Evolutionary conservation across 2,888 invertebrate species (phyloP), one percentile per base, ranked within the genome.

Genomic region (Eilema depressum): DNA sequence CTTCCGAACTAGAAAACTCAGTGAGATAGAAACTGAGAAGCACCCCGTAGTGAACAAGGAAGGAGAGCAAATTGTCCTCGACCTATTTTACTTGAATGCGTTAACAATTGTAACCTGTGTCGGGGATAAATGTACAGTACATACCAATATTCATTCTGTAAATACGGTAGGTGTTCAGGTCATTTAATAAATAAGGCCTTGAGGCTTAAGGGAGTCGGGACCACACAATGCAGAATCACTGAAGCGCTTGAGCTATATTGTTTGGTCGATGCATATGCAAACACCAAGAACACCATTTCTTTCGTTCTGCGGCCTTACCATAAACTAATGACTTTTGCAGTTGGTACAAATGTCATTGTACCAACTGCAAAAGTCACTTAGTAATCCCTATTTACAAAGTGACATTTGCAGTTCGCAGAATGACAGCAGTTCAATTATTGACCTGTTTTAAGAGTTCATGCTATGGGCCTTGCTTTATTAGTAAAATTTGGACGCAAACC

Each of bases 61-160:
- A 79, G 75, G 65, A 76, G 70, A 67, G 73, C 66, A 75, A 83
- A 83, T 81, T 79, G 72, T 70, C 77, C 69, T 66, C 76, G 76
- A 80, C 75, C 75, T 71, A 66, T 73, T 75, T 73, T 71, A 77
- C 74, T 78, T 79, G 79, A 82, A 83, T 85, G 79, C 74, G 71
- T 81, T 76, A 79, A 76, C 73, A 83, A 75, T 80, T 72, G 30
- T 61, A 30, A 61, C 61, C 28, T 33, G 28, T 59, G 14, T 26
- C 56, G 11, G 57, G 57, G 25, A 26, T 59, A 59, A 53, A 53
- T 53, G 53, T 53, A 14, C 11, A 11, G 14, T 11, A n/a, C 8
- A 47, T 53, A 53, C n/a, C n/a, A 53, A n/a, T 53, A 53, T 53
- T n/a, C 20, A 20, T 10, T 53, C 53, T 7, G 10, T 53, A 53